Conservation (phyloP, 64 coral and sea anemone genomes). For the Pachyseris speciosa region DNA sequence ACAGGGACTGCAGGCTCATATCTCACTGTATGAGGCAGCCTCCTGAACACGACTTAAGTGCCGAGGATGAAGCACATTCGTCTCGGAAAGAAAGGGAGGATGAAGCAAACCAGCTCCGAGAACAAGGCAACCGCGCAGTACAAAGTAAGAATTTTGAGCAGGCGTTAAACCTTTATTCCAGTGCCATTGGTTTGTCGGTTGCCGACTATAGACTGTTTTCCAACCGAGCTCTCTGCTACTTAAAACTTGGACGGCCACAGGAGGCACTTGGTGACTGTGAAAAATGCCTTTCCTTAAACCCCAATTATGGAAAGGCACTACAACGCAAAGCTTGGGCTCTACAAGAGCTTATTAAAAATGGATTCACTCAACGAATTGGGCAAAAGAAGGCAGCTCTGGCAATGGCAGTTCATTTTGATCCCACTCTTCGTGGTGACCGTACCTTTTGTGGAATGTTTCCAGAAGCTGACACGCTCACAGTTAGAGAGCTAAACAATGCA, state of each 20-base stretch:
- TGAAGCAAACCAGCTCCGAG: constrained; percentile 47
- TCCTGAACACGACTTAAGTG: background rate
- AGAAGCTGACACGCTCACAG: background rate
- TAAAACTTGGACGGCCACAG: constrained; percentile 49
- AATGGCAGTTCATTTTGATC: constrained; percentile 43
- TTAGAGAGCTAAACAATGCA: constrained; percentile 3
- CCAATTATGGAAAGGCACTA: constrained; percentile 62
- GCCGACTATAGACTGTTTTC: constrained; percentile 57
- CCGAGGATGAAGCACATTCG: background rate
- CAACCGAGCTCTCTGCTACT: constrained; percentile 75
- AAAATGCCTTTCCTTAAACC: constrained; percentile 60
- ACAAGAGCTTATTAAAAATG: background rate
- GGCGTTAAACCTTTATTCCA: constrained; percentile 51
- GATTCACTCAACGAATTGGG: background rate
- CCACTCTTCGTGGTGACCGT: background rate
- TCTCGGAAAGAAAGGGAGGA: background rate
- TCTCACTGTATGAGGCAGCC: constrained; percentile 66
- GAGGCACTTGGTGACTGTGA: constrained; percentile 82
- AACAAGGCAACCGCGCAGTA: constrained; percentile 71
- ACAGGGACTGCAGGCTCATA: constrained; percentile 68
- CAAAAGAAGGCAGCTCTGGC: constrained; percentile 19
- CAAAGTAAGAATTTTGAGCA: constrained; percentile 12
- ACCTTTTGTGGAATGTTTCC: constrained; percentile 30
- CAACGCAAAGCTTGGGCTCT: constrained; percentile 79
- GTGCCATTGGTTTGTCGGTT: constrained; percentile 31